Conservation (phyloP, 2,888 invertebrate genomes). For the Ochlodes sylvanus region DNA sequence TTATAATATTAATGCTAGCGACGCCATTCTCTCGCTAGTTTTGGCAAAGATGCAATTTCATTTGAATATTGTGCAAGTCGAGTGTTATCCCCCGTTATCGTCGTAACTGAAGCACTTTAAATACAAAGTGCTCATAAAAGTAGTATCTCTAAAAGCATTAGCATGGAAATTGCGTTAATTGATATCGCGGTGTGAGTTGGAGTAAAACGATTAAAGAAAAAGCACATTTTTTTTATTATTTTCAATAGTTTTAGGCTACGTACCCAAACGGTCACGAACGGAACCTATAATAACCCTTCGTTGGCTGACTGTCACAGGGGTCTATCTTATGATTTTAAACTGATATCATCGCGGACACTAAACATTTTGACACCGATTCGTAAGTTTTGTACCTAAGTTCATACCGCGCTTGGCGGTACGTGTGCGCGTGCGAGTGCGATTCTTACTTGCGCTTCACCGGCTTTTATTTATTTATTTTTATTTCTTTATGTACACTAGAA, state of each 20-base stretch:
- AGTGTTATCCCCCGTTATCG: conserved; percentile 74
- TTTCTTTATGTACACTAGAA: too few relatives aligned
- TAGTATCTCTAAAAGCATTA: conserved; percentile 58
- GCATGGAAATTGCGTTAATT: conserved; percentile 61
- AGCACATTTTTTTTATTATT: neutral
- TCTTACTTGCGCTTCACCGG: too few relatives aligned
- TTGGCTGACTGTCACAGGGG: too few relatives aligned
- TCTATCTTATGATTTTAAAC: too few relatives aligned
- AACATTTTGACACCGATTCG: too few relatives aligned
- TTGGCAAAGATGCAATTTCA: conserved; percentile 85
- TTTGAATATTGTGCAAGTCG: conserved; percentile 84
- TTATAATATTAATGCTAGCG: conserved; percentile 82
- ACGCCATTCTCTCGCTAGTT: conserved; percentile 80
- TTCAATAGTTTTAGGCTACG: neutral
- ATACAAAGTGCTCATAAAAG: conserved; percentile 79
- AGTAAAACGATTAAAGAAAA: conserved; percentile 25
- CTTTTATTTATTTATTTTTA: too few relatives aligned
- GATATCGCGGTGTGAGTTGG: conserved; percentile 49
- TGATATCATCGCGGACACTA: too few relatives aligned
- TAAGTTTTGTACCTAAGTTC: too few relatives aligned
- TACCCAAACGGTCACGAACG: too few relatives aligned
- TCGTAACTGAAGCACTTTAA: conserved; percentile 73
- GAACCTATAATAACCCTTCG: too few relatives aligned
- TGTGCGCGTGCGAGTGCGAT: too few relatives aligned
- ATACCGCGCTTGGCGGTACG: too few relatives aligned